These are phyloP conservation scores for Sericinus montela DNA, from an alignment of 2,888 invertebrate species.

Conservation along the genomic window DNA sequence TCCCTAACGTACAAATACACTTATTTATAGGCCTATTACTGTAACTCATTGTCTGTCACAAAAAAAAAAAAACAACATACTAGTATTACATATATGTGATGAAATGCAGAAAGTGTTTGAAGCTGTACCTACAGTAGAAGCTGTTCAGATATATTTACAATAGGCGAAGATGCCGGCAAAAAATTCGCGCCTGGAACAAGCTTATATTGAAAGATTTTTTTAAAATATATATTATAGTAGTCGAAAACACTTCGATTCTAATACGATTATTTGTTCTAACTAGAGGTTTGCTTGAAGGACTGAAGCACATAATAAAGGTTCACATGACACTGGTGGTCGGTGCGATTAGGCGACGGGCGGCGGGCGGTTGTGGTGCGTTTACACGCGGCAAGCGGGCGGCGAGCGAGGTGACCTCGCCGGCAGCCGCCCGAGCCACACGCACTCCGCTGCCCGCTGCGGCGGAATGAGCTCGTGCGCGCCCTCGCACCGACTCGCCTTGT, in stretches of 20 bases:
- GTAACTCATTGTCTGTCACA: slow-evolving; percentile 30
- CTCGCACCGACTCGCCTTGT: slow-evolving; percentile 55
- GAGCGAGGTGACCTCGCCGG: slow-evolving; percentile 63
- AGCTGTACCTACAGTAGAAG: slow-evolving; percentile 54
- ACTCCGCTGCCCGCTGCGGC: slow-evolving; percentile 21
- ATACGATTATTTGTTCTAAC: slow-evolving; percentile 27
- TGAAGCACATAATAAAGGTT: slow-evolving; percentile 36
- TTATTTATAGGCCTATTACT: slow-evolving; percentile 52
- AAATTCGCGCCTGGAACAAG: slow-evolving; percentile 39
- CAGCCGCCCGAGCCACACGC: slow-evolving; percentile 60
- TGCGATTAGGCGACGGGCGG: slow-evolving; percentile 29
- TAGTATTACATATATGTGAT: slow-evolving; percentile 57
- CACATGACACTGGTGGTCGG: slow-evolving; percentile 30
- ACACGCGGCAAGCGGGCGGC: slow-evolving; percentile 63
- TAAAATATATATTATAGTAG: too few species aligned
- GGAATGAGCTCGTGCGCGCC: slow-evolving; percentile 31
- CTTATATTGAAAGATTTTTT: slow-evolving; percentile 18
- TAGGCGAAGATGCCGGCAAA: slow-evolving; percentile 35
- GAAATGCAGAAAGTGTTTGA: slow-evolving; percentile 65
- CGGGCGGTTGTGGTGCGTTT: slow-evolving; percentile 28
- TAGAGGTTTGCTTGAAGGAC: slow-evolving; percentile 35
- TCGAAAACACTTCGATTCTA: slow-evolving; percentile 39
- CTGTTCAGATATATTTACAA: slow-evolving; percentile 62
- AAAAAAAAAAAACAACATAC: slow-evolving; percentile 40
- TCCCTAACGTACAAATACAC: slow-evolving; percentile 10